phyloP scores from a whole-genome alignment of 2,888 invertebrate species.

The Miltochrista miniata region DNA sequence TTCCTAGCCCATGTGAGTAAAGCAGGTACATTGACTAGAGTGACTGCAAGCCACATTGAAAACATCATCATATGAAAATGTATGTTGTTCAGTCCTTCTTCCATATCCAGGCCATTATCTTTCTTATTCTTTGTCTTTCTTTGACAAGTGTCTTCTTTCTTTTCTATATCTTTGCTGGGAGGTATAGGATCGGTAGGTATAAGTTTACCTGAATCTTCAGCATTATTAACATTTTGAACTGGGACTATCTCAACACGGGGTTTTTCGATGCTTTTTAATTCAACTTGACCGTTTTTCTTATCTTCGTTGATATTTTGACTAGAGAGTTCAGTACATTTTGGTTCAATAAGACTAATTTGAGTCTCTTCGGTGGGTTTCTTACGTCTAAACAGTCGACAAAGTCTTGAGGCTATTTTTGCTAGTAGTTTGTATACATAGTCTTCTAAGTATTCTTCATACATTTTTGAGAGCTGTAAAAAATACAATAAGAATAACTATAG shows the following conservation, averaged over 20 bases:
- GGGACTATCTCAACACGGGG: neutral
- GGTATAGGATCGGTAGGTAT: neutral
- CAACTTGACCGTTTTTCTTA: neutral
- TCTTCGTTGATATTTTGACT: slow-evolving; percentile 7
- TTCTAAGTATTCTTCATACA: slow-evolving; percentile 90
- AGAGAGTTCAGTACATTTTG: slow-evolving; percentile 7
- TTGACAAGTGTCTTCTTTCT: slow-evolving; percentile 10
- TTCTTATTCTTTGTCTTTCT: slow-evolving; percentile 15
- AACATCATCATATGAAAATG: slow-evolving; percentile 90
- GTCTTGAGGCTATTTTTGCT: slow-evolving; percentile 63
- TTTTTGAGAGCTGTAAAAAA: slow-evolving; percentile 84
- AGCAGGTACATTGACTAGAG: slow-evolving; percentile 88
- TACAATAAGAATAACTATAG: neutral
- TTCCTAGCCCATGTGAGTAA: slow-evolving; percentile 92
- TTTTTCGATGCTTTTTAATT: neutral
- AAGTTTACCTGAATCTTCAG: neutral
- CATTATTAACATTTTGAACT: neutral
- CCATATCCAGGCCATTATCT: slow-evolving; percentile 28
- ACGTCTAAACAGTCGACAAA: slow-evolving; percentile 55
- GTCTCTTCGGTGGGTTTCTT: slow-evolving; percentile 25
- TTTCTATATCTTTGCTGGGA: neutral
- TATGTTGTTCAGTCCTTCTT: slow-evolving; percentile 77
- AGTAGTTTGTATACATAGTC: slow-evolving; percentile 81
- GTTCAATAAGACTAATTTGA: slow-evolving; percentile 27
- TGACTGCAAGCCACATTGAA: slow-evolving; percentile 85